Evolutionary conservation across 2,888 invertebrate species (phyloP), one percentile per base, ranked within the genome.

Genomic region (Xestoiulus laeticollis): DNA sequence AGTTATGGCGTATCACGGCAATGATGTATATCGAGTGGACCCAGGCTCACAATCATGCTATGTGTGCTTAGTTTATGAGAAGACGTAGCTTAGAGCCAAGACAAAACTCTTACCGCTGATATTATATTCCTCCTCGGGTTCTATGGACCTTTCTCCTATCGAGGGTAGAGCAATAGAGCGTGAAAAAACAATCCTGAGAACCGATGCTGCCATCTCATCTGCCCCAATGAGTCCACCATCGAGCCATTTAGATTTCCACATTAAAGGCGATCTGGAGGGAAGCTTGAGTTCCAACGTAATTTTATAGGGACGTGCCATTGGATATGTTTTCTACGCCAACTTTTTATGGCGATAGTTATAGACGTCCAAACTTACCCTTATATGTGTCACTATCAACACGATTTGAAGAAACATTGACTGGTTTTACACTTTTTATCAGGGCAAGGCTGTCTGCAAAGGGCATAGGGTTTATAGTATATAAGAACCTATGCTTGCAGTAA

Each of bases 1-100:
- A 85, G 85, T 85, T 85, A 85, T 85, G 38, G 85, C 38, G 44
- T 85, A 38, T 85, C 85, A 85, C 38, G 85, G 44, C 44, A 85
- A 85, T 85, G 38, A 85, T 85, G 78, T 78, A 78, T 78, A 78
- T 78, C 78, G 78, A 78, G 78, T 78, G 78, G 78, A 78, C 78
- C 78, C 78, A 32, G 78, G 78, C 78, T 78, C 78, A 78, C 78
- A 78, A 78, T 78, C 78, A 14, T 32, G 78, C 78, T 32, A 12
- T 78, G 78, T 78, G 78, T 78, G 78, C 78, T 78, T 78, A 78
- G 78, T 78, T 78, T 78, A 78, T 78, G 78, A 78, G 78, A 78
- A 78, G 78, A 68, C 59, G 22, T 68, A 68, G 59, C 59, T 68
- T 22, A 68, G 59, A 68, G 59, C 59, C n/a, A 68, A 26, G 59